Evolutionary conservation across 1,140 invertebrate genomes (phyloP), one percentile per base, ranked within the genome.

Genomic region (Sycobia sp.): DNA sequence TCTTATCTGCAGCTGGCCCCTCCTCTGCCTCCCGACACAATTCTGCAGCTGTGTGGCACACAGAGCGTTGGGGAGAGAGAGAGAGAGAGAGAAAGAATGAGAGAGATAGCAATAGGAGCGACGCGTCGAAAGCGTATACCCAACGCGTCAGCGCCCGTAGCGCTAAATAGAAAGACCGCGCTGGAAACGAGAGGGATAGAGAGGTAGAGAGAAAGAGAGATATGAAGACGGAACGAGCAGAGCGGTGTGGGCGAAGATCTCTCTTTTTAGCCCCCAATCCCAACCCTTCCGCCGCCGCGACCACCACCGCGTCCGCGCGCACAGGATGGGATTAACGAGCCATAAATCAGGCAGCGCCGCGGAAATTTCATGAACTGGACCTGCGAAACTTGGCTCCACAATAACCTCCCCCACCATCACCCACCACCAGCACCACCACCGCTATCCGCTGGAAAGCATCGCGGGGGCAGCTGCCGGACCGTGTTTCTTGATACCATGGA

Each of bases 361-460:
- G 34, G 34, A 50, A 59, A 59, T 59, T 59, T 59, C 57, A 59
- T 50, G 57, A 59, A 41, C 57, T 59, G 57, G 34, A 32, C 49
- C 32, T 29, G 47, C 57, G 47, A 38, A 51, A 60, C 56, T 38
- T 29, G 56, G 29, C 34, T n/a, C 46, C 8, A 32, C 51, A 14
- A n/a, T n/a, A n/a, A 10, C 43, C 22, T 25, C 3, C 0, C 16
- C 14, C 3, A 20, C 3, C 4, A 25, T 4, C 10, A 2, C 22
- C 5, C 10, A 16, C 9, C 25, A n/a, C 11, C 41, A 5, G 1
- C 39, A n/a, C 23, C 43, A 36, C 47, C 38, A 10, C 46, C 44
- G 29, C 0, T n/a, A 1, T 10, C 36, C 29, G 13, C n/a, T n/a
- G n/a, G n/a, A n/a, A n/a, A n/a, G n/a, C n/a, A n/a, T n/a, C n/a